Conservation (phyloP, 1,140 invertebrate species). For the Littorina saxatilis region DNA sequence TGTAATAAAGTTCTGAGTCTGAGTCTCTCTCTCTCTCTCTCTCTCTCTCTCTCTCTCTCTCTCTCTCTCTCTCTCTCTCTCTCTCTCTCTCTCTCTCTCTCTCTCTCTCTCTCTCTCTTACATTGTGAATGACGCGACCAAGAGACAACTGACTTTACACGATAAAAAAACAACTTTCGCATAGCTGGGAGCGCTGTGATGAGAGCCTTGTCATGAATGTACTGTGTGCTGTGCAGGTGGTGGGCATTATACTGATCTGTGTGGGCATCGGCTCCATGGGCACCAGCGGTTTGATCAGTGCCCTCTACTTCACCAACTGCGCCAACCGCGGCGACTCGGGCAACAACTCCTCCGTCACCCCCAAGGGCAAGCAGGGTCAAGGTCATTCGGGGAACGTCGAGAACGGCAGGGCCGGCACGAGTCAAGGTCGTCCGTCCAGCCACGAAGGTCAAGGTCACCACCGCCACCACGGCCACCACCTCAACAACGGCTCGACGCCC, state of each 20-base stretch:
- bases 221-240: slow-evolving; percentile 22
- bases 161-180: no score
- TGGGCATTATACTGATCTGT: slow-evolving; percentile 60
- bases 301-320: slow-evolving; percentile 50
- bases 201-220: no score
- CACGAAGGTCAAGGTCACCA: neutral
- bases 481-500: neutral
- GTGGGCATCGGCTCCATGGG: slow-evolving; percentile 43
- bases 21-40: no score
- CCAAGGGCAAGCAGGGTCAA: neutral
- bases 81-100: no score
- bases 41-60: no score
- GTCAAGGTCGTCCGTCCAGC: neutral
- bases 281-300: slow-evolving; percentile 42
- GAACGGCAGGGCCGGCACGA: neutral
- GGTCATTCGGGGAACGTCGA: neutral
- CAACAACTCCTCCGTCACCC: neutral
- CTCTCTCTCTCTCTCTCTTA: no score
- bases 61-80: no score
- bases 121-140: no score
- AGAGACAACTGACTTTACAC: no score
- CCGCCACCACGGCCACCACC: slow-evolving; percentile 5
- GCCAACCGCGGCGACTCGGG: neutral
- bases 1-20: no score
- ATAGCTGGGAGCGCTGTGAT: no score